Evolutionary conservation across 2,888 invertebrate genomes (phyloP).

Genomic region (Xanthostigma xanthostigma): DNA sequence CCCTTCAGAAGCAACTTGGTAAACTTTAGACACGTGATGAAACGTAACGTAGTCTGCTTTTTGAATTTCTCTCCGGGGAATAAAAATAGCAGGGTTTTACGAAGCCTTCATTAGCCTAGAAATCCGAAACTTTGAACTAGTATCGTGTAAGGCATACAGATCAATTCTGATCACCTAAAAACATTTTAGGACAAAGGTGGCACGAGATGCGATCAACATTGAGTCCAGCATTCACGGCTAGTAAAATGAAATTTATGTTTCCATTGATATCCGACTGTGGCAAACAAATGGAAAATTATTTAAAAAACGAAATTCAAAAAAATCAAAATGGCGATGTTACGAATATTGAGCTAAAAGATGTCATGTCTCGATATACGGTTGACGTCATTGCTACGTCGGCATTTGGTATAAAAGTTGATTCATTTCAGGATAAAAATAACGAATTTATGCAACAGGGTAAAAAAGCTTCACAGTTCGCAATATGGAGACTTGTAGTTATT

Average conservation of each 20-base stretch:
- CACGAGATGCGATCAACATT: conserved; percentile 12
- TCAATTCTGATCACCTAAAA: no score
- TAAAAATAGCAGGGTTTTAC: no score
- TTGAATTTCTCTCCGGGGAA: no score
- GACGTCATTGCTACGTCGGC: conserved; percentile 43
- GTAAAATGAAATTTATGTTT: conserved; percentile 14
- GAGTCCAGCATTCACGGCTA: conserved; percentile 15
- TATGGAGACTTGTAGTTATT: neutral
- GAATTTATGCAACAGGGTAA: conserved; percentile 32
- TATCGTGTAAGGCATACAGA: no score
- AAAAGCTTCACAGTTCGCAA: conserved; percentile 12
- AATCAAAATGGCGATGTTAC: conserved; percentile 7
- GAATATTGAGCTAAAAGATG: conserved; percentile 30
- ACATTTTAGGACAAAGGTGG: conserved; percentile 12
- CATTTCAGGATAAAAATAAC: conserved; percentile 34
- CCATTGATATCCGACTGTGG: conserved; percentile 12
- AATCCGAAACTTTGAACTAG: no score
- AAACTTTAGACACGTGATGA: no score
- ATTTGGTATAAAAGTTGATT: conserved; percentile 40
- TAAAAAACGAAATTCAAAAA: conserved; percentile 8
- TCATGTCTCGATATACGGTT: conserved; percentile 36
- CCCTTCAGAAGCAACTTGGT: no score
- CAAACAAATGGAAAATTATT: conserved; percentile 10
- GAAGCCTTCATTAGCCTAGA: no score
- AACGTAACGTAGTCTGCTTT: no score